phyloP scores from a whole-genome alignment of 1,140 invertebrate species.

The Globodera ellingtonae region DNA sequence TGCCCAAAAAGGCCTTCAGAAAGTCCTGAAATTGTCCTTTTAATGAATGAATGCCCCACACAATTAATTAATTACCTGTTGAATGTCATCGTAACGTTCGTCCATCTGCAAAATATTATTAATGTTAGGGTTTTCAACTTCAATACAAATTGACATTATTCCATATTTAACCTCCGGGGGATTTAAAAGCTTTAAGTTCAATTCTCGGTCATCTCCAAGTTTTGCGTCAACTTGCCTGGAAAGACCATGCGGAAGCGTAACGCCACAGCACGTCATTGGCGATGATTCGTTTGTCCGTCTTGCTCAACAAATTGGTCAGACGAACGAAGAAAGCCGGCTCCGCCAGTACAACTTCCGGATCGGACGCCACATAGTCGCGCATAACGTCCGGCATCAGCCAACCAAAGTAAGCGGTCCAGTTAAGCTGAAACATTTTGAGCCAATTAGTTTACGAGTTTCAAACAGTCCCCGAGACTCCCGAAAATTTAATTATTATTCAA shows the following conservation, averaged over 20 bases:
- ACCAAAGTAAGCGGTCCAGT: constrained; percentile 53
- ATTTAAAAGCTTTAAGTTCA: too few species aligned
- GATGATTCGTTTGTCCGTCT: constrained; percentile 43
- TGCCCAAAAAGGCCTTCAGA: constrained; percentile 51
- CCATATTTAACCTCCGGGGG: too few species aligned
- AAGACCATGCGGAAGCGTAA: constrained; percentile 51
- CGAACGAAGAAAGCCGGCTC: constrained; percentile 46
- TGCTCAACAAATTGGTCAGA: constrained; percentile 38
- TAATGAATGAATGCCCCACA: neutral
- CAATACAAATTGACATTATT: too few species aligned
- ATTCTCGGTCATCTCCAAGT: neutral
- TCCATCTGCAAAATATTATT: constrained; percentile 42
- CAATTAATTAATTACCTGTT: constrained; percentile 37
- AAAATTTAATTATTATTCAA: neutral
- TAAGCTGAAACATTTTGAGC: constrained; percentile 28
- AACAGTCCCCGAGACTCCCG: too few species aligned
- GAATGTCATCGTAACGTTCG: constrained; percentile 53
- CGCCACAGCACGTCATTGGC: constrained; percentile 55
- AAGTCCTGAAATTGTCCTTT: constrained; percentile 34
- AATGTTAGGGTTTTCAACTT: too few species aligned
- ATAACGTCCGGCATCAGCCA: constrained; percentile 52
- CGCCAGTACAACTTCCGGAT: constrained; percentile 51
- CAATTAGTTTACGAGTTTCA: neutral
- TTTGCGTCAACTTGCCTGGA: constrained; percentile 5
- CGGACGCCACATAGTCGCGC: constrained; percentile 48